Conservation (phyloP, 1,140 invertebrate species). For the Asobara japonica region DNA sequence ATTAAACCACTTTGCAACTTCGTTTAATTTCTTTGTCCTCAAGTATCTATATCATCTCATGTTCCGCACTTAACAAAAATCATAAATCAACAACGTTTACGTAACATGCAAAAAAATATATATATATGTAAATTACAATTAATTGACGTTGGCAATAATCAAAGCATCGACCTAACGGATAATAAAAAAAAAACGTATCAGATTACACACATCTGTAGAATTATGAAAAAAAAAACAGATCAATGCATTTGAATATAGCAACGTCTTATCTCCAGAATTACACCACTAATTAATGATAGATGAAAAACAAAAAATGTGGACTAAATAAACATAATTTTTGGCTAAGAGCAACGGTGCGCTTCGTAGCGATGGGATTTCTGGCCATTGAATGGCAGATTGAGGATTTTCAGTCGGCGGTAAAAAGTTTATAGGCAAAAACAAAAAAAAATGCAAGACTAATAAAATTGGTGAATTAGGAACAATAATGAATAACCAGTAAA, state of each 20-base stretch:
- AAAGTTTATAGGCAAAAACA: neutral
- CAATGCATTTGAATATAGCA: neutral
- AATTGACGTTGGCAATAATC: neutral
- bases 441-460: conserved; percentile 17
- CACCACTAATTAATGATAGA: neutral
- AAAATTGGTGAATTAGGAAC: conserved; percentile 6
- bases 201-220: neutral
- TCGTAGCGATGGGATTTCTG: conserved; percentile 32
- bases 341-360: conserved; percentile 62
- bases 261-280: neutral
- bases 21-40: neutral
- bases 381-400: neutral
- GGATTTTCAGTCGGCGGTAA: neutral
- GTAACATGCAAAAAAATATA: conserved; percentile 65
- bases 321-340: conserved; percentile 67
- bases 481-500: too few relatives aligned
- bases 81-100: conserved; percentile 65
- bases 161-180: too few relatives aligned
- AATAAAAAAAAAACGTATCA: neutral
- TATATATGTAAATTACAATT: conserved; percentile 38
- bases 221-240: conserved; percentile 6
- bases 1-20: neutral
- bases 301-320: conserved; percentile 33
- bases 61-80: conserved; percentile 43
- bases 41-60: neutral